These are phyloP conservation scores for Chrysolina oricalcia DNA, from an alignment of 2,888 invertebrate species.

Conservation along the genomic window DNA sequence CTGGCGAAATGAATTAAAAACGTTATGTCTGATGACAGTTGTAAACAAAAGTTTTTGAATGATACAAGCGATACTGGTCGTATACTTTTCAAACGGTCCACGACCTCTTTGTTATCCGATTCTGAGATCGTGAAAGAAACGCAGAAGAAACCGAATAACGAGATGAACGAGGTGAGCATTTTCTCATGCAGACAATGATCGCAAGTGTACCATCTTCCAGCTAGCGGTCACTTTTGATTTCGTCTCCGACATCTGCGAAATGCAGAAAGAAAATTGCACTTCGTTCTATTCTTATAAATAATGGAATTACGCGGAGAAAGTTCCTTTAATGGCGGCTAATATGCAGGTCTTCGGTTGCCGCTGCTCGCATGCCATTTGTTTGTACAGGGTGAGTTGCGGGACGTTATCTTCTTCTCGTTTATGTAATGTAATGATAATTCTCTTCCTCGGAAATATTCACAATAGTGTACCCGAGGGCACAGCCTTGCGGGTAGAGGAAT, in stretches of 20 bases:
- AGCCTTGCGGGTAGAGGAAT: too few species aligned
- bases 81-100: not conserved
- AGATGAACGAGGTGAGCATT: constrained; percentile 4
- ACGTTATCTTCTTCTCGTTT: too few species aligned
- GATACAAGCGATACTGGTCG: not conserved
- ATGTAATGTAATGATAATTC: too few species aligned
- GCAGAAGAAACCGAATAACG: not conserved
- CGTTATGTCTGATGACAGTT: too few species aligned
- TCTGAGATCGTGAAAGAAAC: not conserved
- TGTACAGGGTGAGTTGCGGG: constrained; percentile 14
- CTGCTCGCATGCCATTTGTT: constrained; percentile 25
- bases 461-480: too few species aligned
- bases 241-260: constrained; percentile 48
- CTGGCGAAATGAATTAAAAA: too few species aligned
- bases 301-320: constrained; percentile 52
- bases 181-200: constrained; percentile 25
- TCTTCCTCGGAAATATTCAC: too few species aligned
- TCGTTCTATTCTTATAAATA: constrained; percentile 49
- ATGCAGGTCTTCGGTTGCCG: constrained; percentile 37
- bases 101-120: not conserved
- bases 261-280: constrained; percentile 49
- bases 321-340: constrained; percentile 41
- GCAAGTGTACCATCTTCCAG: not conserved
- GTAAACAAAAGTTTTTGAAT: too few species aligned
- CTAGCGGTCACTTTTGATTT: constrained; percentile 30